Base-by-base conservation (phyloP, 2,888 invertebrate species). In the Anorthoa munda region DNA sequence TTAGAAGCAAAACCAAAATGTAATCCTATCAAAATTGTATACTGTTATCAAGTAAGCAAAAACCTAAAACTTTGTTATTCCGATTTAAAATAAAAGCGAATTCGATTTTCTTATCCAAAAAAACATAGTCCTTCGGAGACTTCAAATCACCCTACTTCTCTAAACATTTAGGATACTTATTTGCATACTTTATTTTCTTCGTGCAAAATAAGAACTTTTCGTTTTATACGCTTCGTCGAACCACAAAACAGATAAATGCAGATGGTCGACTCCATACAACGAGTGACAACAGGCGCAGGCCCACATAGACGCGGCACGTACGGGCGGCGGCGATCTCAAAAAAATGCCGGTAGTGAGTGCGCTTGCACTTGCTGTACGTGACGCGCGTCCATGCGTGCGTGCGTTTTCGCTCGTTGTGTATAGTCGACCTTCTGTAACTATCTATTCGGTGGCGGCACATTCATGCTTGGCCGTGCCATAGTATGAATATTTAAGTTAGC, bases 401-500 rank as follows among this genome's bases (percentile, higher is more conserved):
- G 15, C n/a, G 17, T 46, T 46, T 17, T 23, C 17, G 17, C 11
- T 21, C 17, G 1, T 23, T 46, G 18, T 13, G 12, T 18, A 2
- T 7, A 63, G 17, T 2, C 2, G 12, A 61, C 5, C 12, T 63
- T 63, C 46, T 46, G 46, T 46, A 12, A 0, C 0, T 46, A 23
- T 12, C 11, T 48, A 23, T 63, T 23, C 3, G 17, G 61, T 63
- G 46, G 18, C 12, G 23, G 45, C 50, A 51, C 46, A 21, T 72
- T 23, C 23, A 18, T 53, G 23, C 50, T 67, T 56, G 46, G 58
- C 48, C 66, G 5, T 63, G 55, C 15, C 26, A 59, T 48, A 13
- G 56, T 71, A 58, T 85, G 67, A 83, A 84, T 85, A 85, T 83
- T 85, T 70, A 70, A 83, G 59, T 66, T 46, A 21, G 58, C 56